These are phyloP conservation scores for Battus philenor DNA, from an alignment of 1,140 invertebrate genomes.

Conservation along the genomic window DNA sequence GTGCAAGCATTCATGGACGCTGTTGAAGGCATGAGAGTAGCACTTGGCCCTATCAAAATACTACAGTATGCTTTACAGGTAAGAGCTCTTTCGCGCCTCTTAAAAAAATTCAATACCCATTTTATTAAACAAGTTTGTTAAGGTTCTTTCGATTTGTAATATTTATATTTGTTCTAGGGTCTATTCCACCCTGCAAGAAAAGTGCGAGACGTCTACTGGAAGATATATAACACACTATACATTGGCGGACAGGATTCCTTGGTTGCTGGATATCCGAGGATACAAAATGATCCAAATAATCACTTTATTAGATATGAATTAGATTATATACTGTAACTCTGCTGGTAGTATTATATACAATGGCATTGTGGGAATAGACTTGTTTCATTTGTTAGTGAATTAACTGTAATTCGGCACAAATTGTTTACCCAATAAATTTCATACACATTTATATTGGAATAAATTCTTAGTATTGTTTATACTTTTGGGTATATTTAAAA, in stretches of 20 bases:
- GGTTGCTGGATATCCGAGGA: slow-evolving; percentile 97
- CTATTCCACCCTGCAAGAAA: slow-evolving; percentile 99
- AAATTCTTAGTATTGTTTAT: no score
- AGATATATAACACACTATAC: slow-evolving; percentile 99
- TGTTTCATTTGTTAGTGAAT: slow-evolving; percentile 20
- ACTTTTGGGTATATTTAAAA: no score
- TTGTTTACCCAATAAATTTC: neutral
- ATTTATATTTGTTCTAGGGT: slow-evolving; percentile 80
- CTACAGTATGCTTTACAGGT: slow-evolving; percentile 96
- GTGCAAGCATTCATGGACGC: slow-evolving; percentile 99
- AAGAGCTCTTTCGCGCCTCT: no score
- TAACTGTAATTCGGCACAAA: neutral
- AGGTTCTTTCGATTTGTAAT: no score
- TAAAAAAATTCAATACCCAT: no score
- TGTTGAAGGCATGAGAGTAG: slow-evolving; percentile 97
- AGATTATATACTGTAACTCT: slow-evolving; percentile 84
- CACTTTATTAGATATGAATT: slow-evolving; percentile 97
- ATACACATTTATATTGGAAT: no score
- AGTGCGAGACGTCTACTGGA: slow-evolving; percentile 99
- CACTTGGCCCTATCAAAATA: slow-evolving; percentile 97
- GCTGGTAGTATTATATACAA: slow-evolving; percentile 22
- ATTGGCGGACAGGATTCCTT: slow-evolving; percentile 99
- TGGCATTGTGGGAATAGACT: slow-evolving; percentile 25
- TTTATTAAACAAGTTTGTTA: no score
- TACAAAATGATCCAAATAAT: slow-evolving; percentile 97